Conservation (phyloP, 2,113 vertebrate species). For the Plotosus lineatus region DNA sequence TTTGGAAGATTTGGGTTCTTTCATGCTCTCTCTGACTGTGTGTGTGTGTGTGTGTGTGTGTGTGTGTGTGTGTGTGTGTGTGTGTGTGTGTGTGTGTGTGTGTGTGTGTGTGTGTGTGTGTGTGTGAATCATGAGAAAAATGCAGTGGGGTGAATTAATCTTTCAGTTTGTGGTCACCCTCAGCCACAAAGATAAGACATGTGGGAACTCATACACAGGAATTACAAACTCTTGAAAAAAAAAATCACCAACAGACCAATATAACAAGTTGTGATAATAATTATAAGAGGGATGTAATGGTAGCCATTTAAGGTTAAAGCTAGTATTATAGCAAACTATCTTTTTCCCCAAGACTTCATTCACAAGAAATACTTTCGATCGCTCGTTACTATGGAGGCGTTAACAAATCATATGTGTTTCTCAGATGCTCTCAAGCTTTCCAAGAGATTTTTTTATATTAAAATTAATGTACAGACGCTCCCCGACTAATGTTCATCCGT, state of each 20-base stretch:
- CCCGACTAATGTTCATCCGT: too few species aligned
- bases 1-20: not conserved
- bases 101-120: constrained; percentile 11
- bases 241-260: not conserved
- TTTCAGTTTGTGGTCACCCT: not conserved
- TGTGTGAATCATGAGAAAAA: not conserved
- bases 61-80: not conserved
- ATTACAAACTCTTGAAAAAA: not conserved
- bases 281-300: not conserved
- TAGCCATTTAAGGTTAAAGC: not conserved
- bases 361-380: not conserved
- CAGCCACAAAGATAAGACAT: not conserved
- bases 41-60: not conserved
- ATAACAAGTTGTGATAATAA: not conserved
- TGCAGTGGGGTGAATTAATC: not conserved
- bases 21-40: not conserved
- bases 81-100: not conserved
- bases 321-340: not conserved
- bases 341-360: not conserved
- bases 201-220: not conserved
- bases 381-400: not conserved
- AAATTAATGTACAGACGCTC: too few species aligned
- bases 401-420: not conserved
- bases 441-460: too few species aligned
- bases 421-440: not conserved